Percentiles rank a stretch among this genome's conserved stretches.
Evolutionary conservation across 2,888 invertebrate genomes (phyloP).

Genomic region (Pyrochroa serraticornis): DNA sequence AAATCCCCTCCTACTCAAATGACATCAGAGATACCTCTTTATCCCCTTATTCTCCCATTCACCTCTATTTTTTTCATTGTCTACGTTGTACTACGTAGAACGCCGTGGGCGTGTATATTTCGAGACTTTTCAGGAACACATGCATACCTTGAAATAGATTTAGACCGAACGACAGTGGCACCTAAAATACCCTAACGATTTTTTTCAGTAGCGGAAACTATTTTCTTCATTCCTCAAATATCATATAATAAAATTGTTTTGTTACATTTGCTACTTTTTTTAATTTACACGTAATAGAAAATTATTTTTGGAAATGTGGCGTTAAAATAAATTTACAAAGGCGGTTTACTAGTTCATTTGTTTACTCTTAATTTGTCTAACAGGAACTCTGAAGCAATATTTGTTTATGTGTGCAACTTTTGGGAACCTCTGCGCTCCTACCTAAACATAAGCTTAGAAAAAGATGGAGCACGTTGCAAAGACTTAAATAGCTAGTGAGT

Average conservation of each 20-base stretch:
- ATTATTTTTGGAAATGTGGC: too few relatives aligned
- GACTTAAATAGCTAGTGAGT: slow-evolving; percentile 37
- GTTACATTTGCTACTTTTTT: background rate
- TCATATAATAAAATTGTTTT: background rate
- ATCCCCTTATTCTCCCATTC: slow-evolving; percentile 11
- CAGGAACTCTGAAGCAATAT: too few relatives aligned
- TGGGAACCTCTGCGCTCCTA: slow-evolving; percentile 30
- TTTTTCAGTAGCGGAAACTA: background rate
- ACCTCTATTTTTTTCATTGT: slow-evolving; percentile 15
- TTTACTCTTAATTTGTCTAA: background rate
- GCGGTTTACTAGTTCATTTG: background rate
- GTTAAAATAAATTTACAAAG: too few relatives aligned
- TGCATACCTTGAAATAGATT: slow-evolving; percentile 45
- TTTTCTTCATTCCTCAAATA: too few relatives aligned
- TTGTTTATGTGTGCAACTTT: slow-evolving; percentile 17
- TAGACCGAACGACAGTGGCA: slow-evolving; percentile 28
- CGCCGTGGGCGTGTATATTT: slow-evolving; percentile 36
- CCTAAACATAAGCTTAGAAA: slow-evolving; percentile 32
- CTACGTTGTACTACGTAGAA: slow-evolving; percentile 22
- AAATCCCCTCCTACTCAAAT: background rate
- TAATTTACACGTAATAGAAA: too few relatives aligned
- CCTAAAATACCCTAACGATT: slow-evolving; percentile 17
- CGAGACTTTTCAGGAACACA: slow-evolving; percentile 40
- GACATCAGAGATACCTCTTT: slow-evolving; percentile 4
- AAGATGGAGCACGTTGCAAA: slow-evolving; percentile 38